Evolutionary conservation across 2,888 invertebrate species (phyloP).

Genomic region (Oeneis ivallda): DNA sequence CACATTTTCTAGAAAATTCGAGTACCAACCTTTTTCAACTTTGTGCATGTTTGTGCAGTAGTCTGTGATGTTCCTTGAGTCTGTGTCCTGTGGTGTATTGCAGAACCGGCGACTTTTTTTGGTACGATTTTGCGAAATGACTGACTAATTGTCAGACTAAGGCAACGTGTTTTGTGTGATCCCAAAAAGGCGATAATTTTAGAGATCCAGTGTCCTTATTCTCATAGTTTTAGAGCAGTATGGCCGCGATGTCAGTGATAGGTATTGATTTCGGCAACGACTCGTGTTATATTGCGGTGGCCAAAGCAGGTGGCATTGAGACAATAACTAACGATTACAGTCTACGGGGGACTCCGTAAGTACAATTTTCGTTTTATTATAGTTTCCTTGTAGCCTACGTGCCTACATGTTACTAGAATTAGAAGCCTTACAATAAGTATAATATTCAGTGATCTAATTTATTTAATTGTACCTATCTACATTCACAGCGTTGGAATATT

Average conservation of each 20-base stretch:
- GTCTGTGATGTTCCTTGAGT: too few relatives aligned
- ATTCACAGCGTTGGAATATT: slow-evolving; percentile 1
- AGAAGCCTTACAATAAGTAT: neutral
- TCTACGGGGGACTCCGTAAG: slow-evolving; percentile 99
- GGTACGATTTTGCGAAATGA: slow-evolving; percentile 46
- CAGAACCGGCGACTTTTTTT: slow-evolving; percentile 43
- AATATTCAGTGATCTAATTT: slow-evolving; percentile 1
- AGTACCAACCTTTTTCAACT: slow-evolving; percentile 46
- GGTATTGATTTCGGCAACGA: slow-evolving; percentile 99
- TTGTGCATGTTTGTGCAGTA: neutral
- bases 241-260: slow-evolving; percentile 96
- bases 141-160: slow-evolving; percentile 45
- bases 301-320: slow-evolving; percentile 99
- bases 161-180: slow-evolving; percentile 67
- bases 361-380: slow-evolving; percentile 58
- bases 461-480: neutral
- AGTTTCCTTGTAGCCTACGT: neutral
- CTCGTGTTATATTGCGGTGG: slow-evolving; percentile 98
- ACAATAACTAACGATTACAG: slow-evolving; percentile 99
- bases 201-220: slow-evolving; percentile 48
- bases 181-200: slow-evolving; percentile 48
- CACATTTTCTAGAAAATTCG: slow-evolving; percentile 74
- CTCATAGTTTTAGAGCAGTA: slow-evolving; percentile 52
- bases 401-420: neutral
- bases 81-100: slow-evolving; percentile 20